Evolutionary conservation across 2,113 vertebrate species (phyloP), one percentile per base, ranked within the genome.

Genomic region (Struthio camelus): DNA sequence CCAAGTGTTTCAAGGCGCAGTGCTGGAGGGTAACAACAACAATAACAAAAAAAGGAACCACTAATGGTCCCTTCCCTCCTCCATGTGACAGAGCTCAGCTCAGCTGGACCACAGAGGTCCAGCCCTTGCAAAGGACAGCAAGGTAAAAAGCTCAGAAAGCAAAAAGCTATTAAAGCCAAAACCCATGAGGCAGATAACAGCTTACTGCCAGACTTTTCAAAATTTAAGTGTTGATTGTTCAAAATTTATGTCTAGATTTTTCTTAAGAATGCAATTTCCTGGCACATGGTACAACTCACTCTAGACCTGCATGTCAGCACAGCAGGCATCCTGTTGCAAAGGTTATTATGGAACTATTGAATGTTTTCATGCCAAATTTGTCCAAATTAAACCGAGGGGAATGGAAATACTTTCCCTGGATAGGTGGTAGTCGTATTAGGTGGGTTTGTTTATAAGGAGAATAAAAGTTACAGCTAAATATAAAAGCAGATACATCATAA

Each of bases 401-500:
- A 96, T 97, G 96, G 96, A 98, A 98, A 98, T 59, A 97, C 95
- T 94, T 95, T 97, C 95, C 93, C 96, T 93, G 77, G 88, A 92
- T 96, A 92, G 58, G 92, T 86, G 62, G 24, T 73, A 54, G 95
- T 89, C 94, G 79, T 85, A 85, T 66, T 96, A 97, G 97, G 97
- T 97, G 94, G 96, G 87, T 96, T 98, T 98, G 98, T 98, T 98
- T 98, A 96, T 89, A 79, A 93, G 88, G n/a, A 95, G 94, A 97
- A 96, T 94, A 96, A 96, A 98, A 97, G 96, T 97, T 96, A 95
- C 75, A 94, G 97, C 96, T 97, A 97, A 97, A 96, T 97, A 97
- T 98, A 97, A 98, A 98, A 98, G 97, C 95, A 98, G 97, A 98
- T 95, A 94, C 92, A 97, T 97, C 96, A 92, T 97, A 98, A 96